Conservation (phyloP, 1,140 invertebrate genomes). For the Proctacanthus coquilletti region DNA sequence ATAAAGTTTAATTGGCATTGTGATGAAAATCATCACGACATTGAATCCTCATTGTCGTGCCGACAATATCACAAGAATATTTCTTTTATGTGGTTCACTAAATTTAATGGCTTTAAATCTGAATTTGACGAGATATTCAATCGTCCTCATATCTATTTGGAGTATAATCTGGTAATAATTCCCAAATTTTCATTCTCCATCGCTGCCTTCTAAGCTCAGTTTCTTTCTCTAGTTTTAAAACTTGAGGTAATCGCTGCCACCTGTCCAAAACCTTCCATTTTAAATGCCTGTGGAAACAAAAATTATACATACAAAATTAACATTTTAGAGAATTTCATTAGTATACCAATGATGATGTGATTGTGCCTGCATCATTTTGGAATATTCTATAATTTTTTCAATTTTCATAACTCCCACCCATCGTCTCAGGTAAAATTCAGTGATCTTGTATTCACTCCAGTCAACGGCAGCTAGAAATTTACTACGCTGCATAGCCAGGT, state of each 20-base stretch:
- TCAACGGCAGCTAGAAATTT: conserved; percentile 43
- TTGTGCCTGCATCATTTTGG: conserved; percentile 33
- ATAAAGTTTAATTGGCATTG: conserved; percentile 6
- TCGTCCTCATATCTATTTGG: conserved; percentile 30
- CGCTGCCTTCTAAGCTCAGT: conserved; percentile 43
- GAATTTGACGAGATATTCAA: neutral
- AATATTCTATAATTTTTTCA: conserved; percentile 29
- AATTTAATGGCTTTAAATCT: neutral
- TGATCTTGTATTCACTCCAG: conserved; percentile 38
- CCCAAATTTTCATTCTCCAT: conserved; percentile 47
- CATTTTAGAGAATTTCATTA: neutral
- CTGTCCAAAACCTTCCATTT: conserved; percentile 41
- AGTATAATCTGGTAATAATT: conserved; percentile 46
- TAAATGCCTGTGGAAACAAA: conserved; percentile 31
- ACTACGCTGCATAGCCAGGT: conserved; percentile 29
- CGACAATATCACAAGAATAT: neutral
- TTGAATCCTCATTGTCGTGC: conserved; percentile 1
- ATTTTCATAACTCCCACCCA: conserved; percentile 32
- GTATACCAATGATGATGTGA: conserved; percentile 37
- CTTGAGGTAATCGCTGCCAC: conserved; percentile 42
- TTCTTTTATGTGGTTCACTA: conserved; percentile 4
- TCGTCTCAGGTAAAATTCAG: conserved; percentile 33
- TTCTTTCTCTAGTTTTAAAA: conserved; percentile 41
- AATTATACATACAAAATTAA: neutral
- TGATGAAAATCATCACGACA: conserved; percentile 6